Percentiles rank a stretch among this genome's conserved stretches.
These are phyloP conservation scores for Champsocephalus esox DNA, from an alignment of 2,797 vertebrate species.

Conservation along the genomic window DNA sequence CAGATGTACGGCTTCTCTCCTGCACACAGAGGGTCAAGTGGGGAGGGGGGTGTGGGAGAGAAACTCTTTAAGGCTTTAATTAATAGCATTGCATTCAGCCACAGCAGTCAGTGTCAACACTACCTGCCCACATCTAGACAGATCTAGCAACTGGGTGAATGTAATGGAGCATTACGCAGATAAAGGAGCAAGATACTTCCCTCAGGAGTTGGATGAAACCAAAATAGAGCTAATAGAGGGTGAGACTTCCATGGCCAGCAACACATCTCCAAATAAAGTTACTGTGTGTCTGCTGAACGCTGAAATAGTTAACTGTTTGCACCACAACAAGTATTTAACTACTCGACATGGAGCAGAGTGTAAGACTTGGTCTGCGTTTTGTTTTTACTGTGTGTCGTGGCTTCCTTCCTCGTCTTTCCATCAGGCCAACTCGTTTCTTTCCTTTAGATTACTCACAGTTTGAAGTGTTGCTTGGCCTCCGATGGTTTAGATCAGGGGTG, in stretches of 20 bases:
- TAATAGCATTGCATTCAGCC: no score
- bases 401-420: no score
- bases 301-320: not conserved
- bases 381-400: not conserved
- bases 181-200: not conserved
- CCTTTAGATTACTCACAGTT: no score
- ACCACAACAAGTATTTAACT: not conserved
- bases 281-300: not conserved
- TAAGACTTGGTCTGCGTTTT: not conserved
- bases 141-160: not conserved
- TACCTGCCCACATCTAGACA: no score
- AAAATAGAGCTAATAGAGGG: no score
- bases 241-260: no score
- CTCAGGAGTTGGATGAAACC: no score
- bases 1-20: conserved; percentile 99
- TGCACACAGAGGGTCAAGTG: conserved; percentile 50
- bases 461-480: no score
- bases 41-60: no score
- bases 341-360: not conserved
- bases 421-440: no score
- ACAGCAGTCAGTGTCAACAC: no score
- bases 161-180: not conserved
- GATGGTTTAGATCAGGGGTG: no score
- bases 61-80: not conserved
- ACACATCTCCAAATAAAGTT: not conserved